These are phyloP conservation scores for Muricea muricata DNA, from an alignment of 92 coral and sea anemone species.

Conservation along the genomic window DNA sequence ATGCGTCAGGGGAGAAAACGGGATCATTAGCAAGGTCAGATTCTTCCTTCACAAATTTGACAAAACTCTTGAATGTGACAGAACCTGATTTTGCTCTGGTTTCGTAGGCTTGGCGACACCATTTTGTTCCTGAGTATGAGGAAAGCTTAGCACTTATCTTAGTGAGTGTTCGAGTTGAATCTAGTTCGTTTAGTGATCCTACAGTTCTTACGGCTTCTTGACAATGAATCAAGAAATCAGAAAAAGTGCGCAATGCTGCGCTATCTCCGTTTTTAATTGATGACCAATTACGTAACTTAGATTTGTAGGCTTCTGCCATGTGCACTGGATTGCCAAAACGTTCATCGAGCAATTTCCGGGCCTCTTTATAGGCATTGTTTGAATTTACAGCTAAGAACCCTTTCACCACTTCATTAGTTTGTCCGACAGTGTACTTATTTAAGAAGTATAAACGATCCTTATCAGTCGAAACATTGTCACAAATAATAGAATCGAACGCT, in stretches of 20 bases:
- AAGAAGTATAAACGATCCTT: background rate
- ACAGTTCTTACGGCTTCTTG: constrained; percentile 39
- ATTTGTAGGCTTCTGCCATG: constrained; percentile 46
- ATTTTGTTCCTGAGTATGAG: constrained; percentile 44
- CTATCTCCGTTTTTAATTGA: constrained; percentile 39
- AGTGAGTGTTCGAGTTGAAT: constrained; percentile 18
- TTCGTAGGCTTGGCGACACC: constrained; percentile 56
- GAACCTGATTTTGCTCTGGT: too few relatives aligned
- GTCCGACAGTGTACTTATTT: constrained; percentile 49
- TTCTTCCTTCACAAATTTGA: constrained; percentile 50
- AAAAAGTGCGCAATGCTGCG: constrained; percentile 24
- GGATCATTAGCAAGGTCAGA: constrained; percentile 61
- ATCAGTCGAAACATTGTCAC: background rate
- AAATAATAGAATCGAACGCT: background rate
- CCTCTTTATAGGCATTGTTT: constrained; percentile 5
- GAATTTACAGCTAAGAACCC: constrained; percentile 41
- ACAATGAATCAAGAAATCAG: constrained; percentile 53
- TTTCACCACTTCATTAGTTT: constrained; percentile 54
- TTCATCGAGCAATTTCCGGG: constrained; percentile 5
- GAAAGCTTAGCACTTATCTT: constrained; percentile 36
- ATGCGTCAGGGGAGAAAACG: constrained; percentile 58
- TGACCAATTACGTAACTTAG: constrained; percentile 41
- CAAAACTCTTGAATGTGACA: constrained; percentile 34
- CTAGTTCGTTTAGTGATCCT: constrained; percentile 33
- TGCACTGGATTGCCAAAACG: constrained; percentile 37